phyloP scores from a whole-genome alignment of 2,113 vertebrate genomes.

The Hydrolagus affinis region DNA sequence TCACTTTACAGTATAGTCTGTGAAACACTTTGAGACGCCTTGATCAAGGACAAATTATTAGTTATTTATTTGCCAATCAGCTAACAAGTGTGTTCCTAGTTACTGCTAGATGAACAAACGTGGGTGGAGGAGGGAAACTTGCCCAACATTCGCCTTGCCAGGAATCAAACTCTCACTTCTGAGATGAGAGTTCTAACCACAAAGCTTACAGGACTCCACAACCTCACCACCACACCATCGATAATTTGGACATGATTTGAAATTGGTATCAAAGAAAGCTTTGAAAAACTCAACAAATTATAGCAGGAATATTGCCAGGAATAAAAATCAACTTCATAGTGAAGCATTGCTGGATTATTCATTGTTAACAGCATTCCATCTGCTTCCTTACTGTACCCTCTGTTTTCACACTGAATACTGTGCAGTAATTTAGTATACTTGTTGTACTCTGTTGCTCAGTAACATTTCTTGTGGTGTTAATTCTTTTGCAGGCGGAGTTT shows the following conservation, averaged over 20 bases:
- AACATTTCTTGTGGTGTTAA: conserved; percentile 6
- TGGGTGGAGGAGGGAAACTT: too few species aligned
- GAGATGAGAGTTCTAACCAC: neutral
- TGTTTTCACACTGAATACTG: neutral
- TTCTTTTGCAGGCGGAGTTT: conserved; percentile 72
- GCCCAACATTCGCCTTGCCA: too few species aligned
- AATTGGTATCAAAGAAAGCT: neutral
- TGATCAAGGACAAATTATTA: too few species aligned
- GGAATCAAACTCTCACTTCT: too few species aligned
- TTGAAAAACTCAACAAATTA: conserved; percentile 2
- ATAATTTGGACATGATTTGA: neutral
- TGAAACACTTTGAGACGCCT: too few species aligned
- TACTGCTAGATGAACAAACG: too few species aligned
- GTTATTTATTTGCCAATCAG: too few species aligned
- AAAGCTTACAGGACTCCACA: neutral
- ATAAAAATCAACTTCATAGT: neutral
- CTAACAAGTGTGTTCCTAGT: too few species aligned
- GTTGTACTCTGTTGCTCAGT: neutral
- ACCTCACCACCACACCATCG: neutral
- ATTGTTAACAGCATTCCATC: neutral
- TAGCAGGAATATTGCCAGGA: neutral
- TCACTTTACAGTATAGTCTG: too few species aligned
- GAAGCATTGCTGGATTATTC: neutral
- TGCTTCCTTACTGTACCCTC: too few species aligned
- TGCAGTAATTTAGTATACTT: neutral